These are phyloP conservation scores for Bombus confusus DNA, from an alignment of 1,140 invertebrate species.

Conservation along the genomic window DNA sequence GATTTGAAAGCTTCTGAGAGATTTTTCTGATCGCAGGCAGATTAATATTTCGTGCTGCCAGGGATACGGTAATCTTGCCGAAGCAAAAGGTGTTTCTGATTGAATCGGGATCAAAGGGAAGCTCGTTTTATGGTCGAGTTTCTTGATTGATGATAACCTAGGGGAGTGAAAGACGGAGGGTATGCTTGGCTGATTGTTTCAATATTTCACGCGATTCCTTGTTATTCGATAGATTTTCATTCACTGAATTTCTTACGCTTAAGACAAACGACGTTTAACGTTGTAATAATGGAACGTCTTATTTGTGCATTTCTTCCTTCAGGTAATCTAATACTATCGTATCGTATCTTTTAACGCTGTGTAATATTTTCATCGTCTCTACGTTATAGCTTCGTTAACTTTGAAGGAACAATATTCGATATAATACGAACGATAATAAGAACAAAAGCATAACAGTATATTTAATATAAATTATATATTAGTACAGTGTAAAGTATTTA, in stretches of 20 bases:
- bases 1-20: not conserved
- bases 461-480: too few relatives aligned
- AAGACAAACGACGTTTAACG: not conserved
- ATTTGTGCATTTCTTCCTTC: too few relatives aligned
- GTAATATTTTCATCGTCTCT: too few relatives aligned
- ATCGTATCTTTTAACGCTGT: too few relatives aligned
- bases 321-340: too few relatives aligned
- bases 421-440: too few relatives aligned
- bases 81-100: not conserved
- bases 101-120: conserved; percentile 5
- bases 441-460: too few relatives aligned
- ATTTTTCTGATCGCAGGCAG: conserved; percentile 4
- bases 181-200: conserved; percentile 3
- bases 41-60: not conserved
- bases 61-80: not conserved
- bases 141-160: conserved; percentile 7
- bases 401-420: too few relatives aligned
- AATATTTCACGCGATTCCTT: not conserved
- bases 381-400: too few relatives aligned
- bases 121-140: not conserved
- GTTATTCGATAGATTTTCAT: not conserved
- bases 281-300: too few relatives aligned
- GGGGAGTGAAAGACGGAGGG: not conserved
- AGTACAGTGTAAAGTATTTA: too few relatives aligned
- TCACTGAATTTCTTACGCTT: not conserved